Percentiles rank a stretch among this genome's conserved stretches.
phyloP scores from a whole-genome alignment of 2,888 invertebrate species.

The Phania funesta region DNA sequence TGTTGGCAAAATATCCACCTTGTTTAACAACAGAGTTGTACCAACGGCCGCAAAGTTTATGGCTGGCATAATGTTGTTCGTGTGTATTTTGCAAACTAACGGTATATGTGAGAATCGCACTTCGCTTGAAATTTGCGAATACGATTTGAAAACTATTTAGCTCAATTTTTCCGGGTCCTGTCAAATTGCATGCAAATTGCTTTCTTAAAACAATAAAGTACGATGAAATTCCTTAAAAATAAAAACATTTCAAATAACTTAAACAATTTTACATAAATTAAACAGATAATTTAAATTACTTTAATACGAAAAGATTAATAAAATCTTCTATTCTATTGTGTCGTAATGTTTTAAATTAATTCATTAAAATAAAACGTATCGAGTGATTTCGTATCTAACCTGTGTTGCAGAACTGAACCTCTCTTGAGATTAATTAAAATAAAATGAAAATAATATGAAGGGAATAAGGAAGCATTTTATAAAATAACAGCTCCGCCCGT shows the following conservation, averaged over 20 bases:
- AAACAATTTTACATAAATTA: not conserved
- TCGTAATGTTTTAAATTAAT: not conserved
- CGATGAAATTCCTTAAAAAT: too few relatives aligned
- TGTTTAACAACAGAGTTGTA: too few relatives aligned
- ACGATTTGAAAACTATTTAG: too few relatives aligned
- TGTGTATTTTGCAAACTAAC: too few relatives aligned
- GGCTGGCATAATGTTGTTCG: too few relatives aligned
- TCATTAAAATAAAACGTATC: constrained; percentile 7
- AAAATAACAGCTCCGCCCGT: constrained; percentile 59
- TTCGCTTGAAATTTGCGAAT: too few relatives aligned
- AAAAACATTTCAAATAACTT: not conserved
- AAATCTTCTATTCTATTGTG: not conserved
- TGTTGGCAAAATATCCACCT: too few relatives aligned
- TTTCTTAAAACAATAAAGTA: too few relatives aligned
- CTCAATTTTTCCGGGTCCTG: too few relatives aligned
- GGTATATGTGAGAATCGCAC: too few relatives aligned
- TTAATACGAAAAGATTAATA: not conserved
- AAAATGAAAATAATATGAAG: constrained; percentile 35
- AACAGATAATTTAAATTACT: not conserved
- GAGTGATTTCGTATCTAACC: constrained; percentile 7
- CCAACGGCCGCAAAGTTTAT: too few relatives aligned
- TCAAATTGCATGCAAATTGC: too few relatives aligned
- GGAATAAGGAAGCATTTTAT: constrained; percentile 59
- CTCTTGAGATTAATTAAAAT: constrained; percentile 42
- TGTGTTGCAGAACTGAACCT: constrained; percentile 15